A percentile compares a stretch with the other conserved stretches of the same genome.
phyloP scores from a whole-genome alignment of 2,113 vertebrate genomes.

The Anhinga rufa region DNA sequence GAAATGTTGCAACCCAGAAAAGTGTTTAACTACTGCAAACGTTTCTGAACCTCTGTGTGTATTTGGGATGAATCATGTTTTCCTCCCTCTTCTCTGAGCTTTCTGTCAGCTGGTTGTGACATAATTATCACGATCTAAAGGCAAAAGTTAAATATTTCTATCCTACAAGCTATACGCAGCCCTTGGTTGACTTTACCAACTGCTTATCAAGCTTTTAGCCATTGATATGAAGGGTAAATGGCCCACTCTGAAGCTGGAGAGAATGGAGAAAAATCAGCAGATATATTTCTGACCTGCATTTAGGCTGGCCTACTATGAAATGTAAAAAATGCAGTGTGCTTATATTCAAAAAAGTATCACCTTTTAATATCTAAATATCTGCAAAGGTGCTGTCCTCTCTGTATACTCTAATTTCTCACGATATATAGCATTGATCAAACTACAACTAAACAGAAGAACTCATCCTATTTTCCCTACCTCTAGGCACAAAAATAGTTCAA shows the following conservation, averaged over 20 bases:
- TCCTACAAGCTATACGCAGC: background rate
- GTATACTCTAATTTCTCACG: background rate
- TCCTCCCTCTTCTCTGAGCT: background rate
- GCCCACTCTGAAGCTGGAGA: background rate
- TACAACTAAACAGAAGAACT: background rate
- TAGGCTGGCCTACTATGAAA: background rate
- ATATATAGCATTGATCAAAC: background rate
- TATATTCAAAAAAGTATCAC: background rate
- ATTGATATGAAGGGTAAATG: background rate
- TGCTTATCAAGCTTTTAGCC: background rate
- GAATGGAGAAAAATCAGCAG: background rate
- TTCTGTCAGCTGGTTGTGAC: background rate
- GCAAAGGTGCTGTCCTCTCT: background rate
- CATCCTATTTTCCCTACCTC: background rate
- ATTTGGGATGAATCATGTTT: background rate
- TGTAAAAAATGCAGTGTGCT: background rate
- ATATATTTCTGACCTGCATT: background rate
- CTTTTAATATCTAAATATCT: background rate
- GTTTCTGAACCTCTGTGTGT: background rate
- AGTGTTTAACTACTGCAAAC: background rate
- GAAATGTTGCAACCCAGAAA: background rate
- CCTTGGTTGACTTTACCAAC: background rate
- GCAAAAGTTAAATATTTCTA: background rate
- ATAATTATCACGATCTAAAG: rapidly evolving
- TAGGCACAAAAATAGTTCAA: background rate